Conservation (phyloP, 2,888 invertebrate genomes). For the Anthophora plumipes region DNA sequence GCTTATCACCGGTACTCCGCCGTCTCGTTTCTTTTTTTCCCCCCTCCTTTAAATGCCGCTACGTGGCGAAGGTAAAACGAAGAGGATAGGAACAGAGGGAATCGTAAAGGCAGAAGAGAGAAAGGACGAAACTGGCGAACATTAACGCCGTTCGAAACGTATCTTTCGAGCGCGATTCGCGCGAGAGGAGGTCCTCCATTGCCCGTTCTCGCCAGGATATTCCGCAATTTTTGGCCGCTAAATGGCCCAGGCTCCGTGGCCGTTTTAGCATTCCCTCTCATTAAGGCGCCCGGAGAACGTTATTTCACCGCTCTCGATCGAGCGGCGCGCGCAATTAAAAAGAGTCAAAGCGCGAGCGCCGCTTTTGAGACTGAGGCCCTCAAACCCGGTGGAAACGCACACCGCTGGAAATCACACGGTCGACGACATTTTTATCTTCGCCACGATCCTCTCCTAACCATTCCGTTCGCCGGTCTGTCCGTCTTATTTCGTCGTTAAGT, state of each 20-base stretch:
- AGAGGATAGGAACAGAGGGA: background rate
- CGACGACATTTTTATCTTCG: slow-evolving; percentile 75
- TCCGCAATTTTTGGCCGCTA: slow-evolving; percentile 63
- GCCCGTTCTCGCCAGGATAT: slow-evolving; percentile 36
- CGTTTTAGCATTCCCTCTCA: slow-evolving; percentile 68
- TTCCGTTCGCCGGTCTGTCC: slow-evolving; percentile 37
- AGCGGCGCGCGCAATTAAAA: slow-evolving; percentile 57
- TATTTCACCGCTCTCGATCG: slow-evolving; percentile 59
- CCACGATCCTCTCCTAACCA: slow-evolving; percentile 67
- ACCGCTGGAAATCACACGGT: slow-evolving; percentile 12
- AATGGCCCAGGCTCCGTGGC: slow-evolving; percentile 54
- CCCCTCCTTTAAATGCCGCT: slow-evolving; percentile 24
- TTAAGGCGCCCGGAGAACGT: slow-evolving; percentile 59
- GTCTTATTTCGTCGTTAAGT: slow-evolving; percentile 71
- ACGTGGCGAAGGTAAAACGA: slow-evolving; percentile 8
- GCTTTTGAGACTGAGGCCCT: slow-evolving; percentile 14
- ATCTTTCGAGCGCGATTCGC: slow-evolving; percentile 47
- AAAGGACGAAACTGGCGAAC: slow-evolving; percentile 9
- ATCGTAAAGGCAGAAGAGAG: too few relatives aligned
- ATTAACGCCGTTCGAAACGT: slow-evolving; percentile 51
- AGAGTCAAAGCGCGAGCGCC: slow-evolving; percentile 34
- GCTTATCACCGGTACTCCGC: slow-evolving; percentile 54
- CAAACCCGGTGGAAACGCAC: slow-evolving; percentile 13
- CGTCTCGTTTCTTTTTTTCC: slow-evolving; percentile 12
- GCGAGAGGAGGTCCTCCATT: slow-evolving; percentile 25